Evolutionary conservation across 2,888 invertebrate genomes (phyloP).

Genomic region (Scrobipalpa atriplicella): DNA sequence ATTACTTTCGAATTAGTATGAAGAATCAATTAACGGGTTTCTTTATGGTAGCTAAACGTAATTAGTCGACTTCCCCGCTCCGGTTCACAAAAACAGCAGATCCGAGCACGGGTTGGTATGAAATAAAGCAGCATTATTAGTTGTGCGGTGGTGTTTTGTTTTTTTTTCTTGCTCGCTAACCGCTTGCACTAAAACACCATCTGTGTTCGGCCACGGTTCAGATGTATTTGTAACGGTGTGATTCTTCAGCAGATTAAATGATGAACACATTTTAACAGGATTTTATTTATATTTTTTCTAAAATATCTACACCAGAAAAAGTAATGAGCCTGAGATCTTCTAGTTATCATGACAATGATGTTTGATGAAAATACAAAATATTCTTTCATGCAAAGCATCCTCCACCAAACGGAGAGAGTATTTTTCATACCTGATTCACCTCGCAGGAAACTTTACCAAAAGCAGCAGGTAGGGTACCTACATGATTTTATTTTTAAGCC

Average conservation of each 20-base stretch:
- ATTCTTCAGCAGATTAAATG: constrained; percentile 44
- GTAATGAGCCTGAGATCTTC: too few species aligned
- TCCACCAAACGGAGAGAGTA: too few species aligned
- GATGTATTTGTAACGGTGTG: constrained; percentile 38
- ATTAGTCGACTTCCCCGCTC: constrained; percentile 68
- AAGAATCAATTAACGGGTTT: constrained; percentile 70
- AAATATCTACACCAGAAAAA: too few species aligned
- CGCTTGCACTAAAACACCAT: constrained; percentile 70
- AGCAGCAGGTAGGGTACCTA: too few species aligned
- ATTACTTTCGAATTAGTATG: constrained; percentile 62
- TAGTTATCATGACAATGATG: too few species aligned
- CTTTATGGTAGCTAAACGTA: constrained; percentile 69
- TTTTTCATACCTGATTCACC: too few species aligned
- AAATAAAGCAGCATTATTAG: constrained; percentile 71
- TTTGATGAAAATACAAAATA: too few species aligned
- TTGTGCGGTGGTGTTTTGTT: constrained; percentile 66
- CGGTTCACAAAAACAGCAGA: constrained; percentile 77
- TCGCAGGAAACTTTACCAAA: too few species aligned
- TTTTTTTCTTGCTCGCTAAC: constrained; percentile 65
- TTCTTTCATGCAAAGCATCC: too few species aligned
- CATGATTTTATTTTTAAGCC: too few species aligned
- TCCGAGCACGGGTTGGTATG: constrained; percentile 57
- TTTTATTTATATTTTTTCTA: too few species aligned
- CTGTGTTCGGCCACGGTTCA: constrained; percentile 65
- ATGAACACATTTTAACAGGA: constrained; percentile 25